Evolutionary conservation across 2,113 vertebrate species (phyloP), one percentile per base, ranked within the genome.

Genomic region (Leiothrix lutea): DNA sequence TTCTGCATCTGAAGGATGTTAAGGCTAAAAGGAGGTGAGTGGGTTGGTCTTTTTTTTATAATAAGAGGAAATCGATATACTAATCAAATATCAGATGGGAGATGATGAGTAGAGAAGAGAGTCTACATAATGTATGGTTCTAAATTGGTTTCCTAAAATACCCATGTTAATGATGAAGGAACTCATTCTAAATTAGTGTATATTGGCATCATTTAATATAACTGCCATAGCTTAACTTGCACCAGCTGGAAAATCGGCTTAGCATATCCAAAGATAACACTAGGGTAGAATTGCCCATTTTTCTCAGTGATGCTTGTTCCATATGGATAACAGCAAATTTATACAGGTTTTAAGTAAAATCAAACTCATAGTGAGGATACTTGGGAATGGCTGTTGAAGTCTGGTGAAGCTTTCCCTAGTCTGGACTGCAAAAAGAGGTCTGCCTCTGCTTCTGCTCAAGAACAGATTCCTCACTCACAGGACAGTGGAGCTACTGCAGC

Each of bases 181-280:
- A 88, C 79, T 93, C 56, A 78, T 94, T 90, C 88, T 80, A 88
- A 96, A 93, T 93, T 88, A 95, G 93, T 88, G 36, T 94, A 86
- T 93, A 96, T 96, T 92, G 93, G 82, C 94, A 90, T 93, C 51
- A 28, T 91, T 96, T 96, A 95, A 96, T 93, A 88, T 94, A 93
- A 93, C 88, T 96, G 85, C 87, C 79, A 83, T 82, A 92, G 88
- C 88, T 91, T 90, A 93, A 93, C 88, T 92, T 92, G 72, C 31
- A 92, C 93, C 92, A 96, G 85, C 95, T 95, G 93, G 88, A 53
- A 96, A 94, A 94, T 88, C 2, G 6, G n/a, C 67, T 91, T 80
- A 90, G 62, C 60, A 80, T 80, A 85, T 94, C 87, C 90, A 91
- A 96, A 95, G 89, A 85, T 92, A 96, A 91, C 81, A 86, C 56